Evolutionary conservation across 1,140 invertebrate species (phyloP).

Genomic region (Drosophila arawakana): DNA sequence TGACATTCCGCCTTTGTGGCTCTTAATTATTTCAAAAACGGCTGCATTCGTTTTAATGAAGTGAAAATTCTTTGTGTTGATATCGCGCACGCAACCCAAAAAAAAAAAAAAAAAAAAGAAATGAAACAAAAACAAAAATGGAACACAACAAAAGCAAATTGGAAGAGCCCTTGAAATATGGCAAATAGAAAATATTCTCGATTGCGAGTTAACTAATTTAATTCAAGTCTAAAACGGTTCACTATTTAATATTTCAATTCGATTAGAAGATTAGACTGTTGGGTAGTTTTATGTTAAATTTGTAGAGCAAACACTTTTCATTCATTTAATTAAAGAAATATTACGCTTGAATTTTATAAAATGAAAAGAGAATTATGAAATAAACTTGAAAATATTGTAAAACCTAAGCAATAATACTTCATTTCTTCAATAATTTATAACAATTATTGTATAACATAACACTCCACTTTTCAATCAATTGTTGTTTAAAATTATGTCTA

Average conservation of each 20-base stretch:
- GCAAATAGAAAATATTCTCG: background rate
- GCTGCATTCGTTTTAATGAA: constrained; percentile 84
- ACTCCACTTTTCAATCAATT: no score
- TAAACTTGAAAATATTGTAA: no score
- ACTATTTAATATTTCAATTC: constrained; percentile 26
- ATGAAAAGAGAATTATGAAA: no score
- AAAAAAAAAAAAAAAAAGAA: no score
- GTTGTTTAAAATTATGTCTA: no score
- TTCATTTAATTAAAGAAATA: background rate
- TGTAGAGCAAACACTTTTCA: background rate
- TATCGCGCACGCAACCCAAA: constrained; percentile 75
- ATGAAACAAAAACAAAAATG: constrained; percentile 34
- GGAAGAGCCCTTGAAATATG: constrained; percentile 1
- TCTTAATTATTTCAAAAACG: constrained; percentile 83
- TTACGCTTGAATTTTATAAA: no score
- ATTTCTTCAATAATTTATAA: no score
- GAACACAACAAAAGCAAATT: constrained; percentile 41
- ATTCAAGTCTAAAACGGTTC: constrained; percentile 25
- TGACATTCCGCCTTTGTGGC: constrained; percentile 81
- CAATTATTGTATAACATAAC: no score
- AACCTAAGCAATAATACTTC: no score
- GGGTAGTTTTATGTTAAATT: constrained; percentile 1
- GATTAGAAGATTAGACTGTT: constrained; percentile 5
- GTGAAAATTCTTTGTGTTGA: constrained; percentile 81
- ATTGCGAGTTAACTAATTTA: constrained; percentile 13